A percentile compares a stretch with the other conserved stretches of the same genome.
Evolutionary conservation across 2,888 invertebrate genomes (phyloP).

Genomic region (Agrilus mali): DNA sequence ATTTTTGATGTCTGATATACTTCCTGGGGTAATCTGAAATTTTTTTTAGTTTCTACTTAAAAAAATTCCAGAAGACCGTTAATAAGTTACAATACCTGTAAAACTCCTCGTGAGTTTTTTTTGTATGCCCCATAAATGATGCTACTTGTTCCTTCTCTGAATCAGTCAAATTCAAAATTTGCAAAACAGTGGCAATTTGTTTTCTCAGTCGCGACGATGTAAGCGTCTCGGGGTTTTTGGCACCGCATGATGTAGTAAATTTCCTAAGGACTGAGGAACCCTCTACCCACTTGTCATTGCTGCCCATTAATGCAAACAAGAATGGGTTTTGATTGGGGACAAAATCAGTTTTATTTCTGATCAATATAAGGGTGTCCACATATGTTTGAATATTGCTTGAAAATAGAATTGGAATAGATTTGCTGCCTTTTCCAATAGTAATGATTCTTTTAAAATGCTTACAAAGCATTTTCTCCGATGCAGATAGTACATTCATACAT

Average conservation of each 20-base stretch:
- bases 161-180: conserved; percentile 12
- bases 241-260: conserved; percentile 13
- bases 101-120: conserved; percentile 13
- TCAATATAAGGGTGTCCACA: conserved; percentile 1
- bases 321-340: conserved; percentile 15
- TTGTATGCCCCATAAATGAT: conserved; percentile 13
- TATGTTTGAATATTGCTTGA: conserved; percentile 1
- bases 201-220: conserved; percentile 16
- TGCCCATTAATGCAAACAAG: conserved; percentile 15
- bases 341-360: conserved; percentile 9
- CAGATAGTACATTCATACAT: conserved; percentile 11
- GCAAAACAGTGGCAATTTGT: conserved; percentile 17
- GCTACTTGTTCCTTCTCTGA: conserved; percentile 11
- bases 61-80: too few species aligned
- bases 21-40: conserved; percentile 6
- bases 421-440: conserved; percentile 6
- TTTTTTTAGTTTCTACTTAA: too few species aligned
- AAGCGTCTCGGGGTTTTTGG: conserved; percentile 12
- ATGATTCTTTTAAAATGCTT: conserved; percentile 9
- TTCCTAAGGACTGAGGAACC: conserved; percentile 14
- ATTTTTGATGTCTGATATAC: conserved; percentile 7
- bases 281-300: conserved; percentile 13
- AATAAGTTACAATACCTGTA: conserved; percentile 4
- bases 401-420: conserved; percentile 5
- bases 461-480: conserved; percentile 14